Conservation (phyloP, 2,888 invertebrate genomes). For the Portevinia maculata region DNA sequence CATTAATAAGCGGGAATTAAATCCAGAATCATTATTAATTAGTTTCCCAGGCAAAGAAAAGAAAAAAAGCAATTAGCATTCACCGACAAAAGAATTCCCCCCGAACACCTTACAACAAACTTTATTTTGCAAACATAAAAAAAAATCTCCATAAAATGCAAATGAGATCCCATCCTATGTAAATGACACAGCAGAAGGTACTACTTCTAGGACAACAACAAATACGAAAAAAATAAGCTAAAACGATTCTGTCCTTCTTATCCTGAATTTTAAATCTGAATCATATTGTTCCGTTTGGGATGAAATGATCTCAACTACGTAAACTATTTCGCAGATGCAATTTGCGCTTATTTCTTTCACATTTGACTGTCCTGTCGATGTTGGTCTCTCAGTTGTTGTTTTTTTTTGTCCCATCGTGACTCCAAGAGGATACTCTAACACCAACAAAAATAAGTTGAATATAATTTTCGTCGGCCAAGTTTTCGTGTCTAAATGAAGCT, state of each 20-base stretch:
- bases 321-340: constrained; percentile 58
- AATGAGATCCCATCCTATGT: constrained; percentile 34
- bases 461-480: constrained; percentile 31
- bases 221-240: not conserved
- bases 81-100: too few species aligned
- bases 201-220: not conserved
- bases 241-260: constrained; percentile 10
- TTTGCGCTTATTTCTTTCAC: constrained; percentile 42
- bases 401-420: too few species aligned
- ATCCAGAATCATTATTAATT: too few species aligned
- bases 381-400: not conserved
- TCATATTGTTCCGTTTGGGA: constrained; percentile 63
- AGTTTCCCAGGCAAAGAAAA: too few species aligned
- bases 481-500: constrained; percentile 47
- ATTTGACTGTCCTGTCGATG: not conserved
- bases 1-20: too few species aligned
- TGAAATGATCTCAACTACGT: constrained; percentile 56
- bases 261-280: constrained; percentile 47
- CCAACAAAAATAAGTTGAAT: constrained; percentile 11
- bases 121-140: not conserved
- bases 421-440: not conserved
- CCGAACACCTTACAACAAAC: too few species aligned
- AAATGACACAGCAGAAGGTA: constrained; percentile 23
- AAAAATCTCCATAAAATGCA: constrained; percentile 45
- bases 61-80: too few species aligned